A percentile compares a stretch with the other conserved stretches of the same genome.
phyloP scores from a whole-genome alignment of 2,888 invertebrate genomes.

The Sthenelais limicola region DNA sequence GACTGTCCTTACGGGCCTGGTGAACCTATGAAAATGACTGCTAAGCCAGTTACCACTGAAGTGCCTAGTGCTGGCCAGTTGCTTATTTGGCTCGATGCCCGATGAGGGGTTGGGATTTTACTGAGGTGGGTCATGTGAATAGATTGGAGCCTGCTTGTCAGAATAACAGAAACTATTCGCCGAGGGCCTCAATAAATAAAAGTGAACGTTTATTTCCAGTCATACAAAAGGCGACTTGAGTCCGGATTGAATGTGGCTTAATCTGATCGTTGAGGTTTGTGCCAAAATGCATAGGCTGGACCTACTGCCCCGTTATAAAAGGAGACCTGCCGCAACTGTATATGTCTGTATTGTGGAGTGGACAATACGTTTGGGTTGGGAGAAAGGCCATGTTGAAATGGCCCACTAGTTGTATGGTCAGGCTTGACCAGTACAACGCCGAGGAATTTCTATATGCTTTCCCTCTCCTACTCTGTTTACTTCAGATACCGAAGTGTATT shows the following conservation, averaged over 20 bases:
- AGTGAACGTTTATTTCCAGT: conserved; percentile 32
- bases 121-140: no score
- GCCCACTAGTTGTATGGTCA: conserved; percentile 13
- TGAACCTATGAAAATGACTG: conserved; percentile 18
- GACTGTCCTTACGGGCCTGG: conserved; percentile 10
- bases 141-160: no score
- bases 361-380: conserved; percentile 6
- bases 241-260: conserved; percentile 20
- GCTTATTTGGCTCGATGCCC: conserved; percentile 37
- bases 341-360: conserved; percentile 14
- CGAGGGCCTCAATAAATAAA: conserved; percentile 17
- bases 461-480: no score
- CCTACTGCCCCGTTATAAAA: neutral
- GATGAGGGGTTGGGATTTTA: no score
- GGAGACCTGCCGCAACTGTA: conserved; percentile 3
- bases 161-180: conserved; percentile 26
- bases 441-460: conserved; percentile 22
- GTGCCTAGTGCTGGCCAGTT: conserved; percentile 4
- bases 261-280: conserved; percentile 15
- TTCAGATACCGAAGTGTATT: no score
- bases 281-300: neutral
- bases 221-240: conserved; percentile 11
- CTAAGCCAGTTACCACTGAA: conserved; percentile 34
- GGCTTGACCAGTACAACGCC: neutral
- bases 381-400: conserved; percentile 26